Base-by-base conservation (phyloP, 2,797 vertebrate species). In the Urocyon cinereoargenteus region DNA sequence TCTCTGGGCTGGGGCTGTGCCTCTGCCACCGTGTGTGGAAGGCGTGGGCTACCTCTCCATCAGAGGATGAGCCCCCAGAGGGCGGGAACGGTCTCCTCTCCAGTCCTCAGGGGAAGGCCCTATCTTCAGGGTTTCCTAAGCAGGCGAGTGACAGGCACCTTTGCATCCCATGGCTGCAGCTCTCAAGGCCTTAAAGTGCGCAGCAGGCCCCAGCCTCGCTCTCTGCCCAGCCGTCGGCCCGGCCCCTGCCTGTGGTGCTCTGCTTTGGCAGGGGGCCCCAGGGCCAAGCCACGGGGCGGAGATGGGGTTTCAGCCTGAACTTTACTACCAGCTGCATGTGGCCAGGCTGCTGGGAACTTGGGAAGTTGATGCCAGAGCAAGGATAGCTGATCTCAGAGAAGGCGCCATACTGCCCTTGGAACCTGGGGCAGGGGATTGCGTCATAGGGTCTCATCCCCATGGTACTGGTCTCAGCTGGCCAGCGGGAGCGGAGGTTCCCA, bases 261-360 rank as follows among this genome's bases (percentile, higher is more conserved):
- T 19, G 51, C 77, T 36, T 34, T 68, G 96, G 96, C 81, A 2
- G 3, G 12, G 62, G 9, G 51, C 34, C 53, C 84, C 59, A 36
- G 19, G 70, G 91, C 94, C 91, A n/a, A 40, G 40, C 55, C 18
- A 40, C 59, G 4, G 49, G 31, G 49, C 81, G 3, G 77, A 86
- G 93, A 95, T 97, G 95, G 89, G 72, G 84, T 97, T 98, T 97
- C 97, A 96, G 68, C 45, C 66, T 94, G 94, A 96, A 94, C 97
- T 96, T 95, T 94, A 72, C 94, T 45, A 92, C 88, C 88, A 94
- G 89, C 83, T 93, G 77, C 9, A 0, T 88, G 87, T 11, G 55
- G 70, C 62, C 45, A 24, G 93, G 57, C 81, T 97, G 82, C 97
- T 90, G 97, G 96, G 97, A 97, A 97, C 78, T 21, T 22, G 75